Base-by-base conservation (phyloP, 2,113 vertebrate species). In the Panthera uncia region DNA sequence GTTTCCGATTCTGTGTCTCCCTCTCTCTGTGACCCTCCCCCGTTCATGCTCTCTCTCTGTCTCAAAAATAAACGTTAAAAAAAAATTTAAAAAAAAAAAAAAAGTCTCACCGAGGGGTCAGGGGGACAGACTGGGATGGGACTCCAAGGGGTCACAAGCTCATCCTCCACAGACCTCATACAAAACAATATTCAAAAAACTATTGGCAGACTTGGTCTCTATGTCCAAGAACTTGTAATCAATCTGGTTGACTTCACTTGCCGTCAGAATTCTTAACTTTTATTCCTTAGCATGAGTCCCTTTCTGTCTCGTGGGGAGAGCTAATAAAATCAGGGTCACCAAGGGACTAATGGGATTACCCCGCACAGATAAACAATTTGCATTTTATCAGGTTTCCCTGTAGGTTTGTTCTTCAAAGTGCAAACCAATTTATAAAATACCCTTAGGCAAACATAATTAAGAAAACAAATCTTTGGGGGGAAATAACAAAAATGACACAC, bases 361-460 rank as follows among this genome's bases (percentile, higher is more conserved):
- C 65, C 38, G 52, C 76, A 88, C 33, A 36, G 31, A 94, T 91
- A 79, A 95, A 61, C 68, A 74, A 86, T 87, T 74, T 87, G 13
- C 38, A 79, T 83, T 91, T 92, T 93, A 45, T 94, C 65, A 57
- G 33, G 45, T 45, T 84, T 76, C 52, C 68, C 52, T 88, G 65
- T 79, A 61, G 74, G 13, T 90, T 78, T 90, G 86, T 79, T 73
- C 85, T 91, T 33, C 27, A 36, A 93, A 91, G 93, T 52, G 52
- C 89, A 96, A 94, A 78, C 57, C 69, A 76, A 82, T 78, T 93
- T 97, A 48, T 83, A 68, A 85, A 92, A 81, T 38, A 57, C 52
- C 52, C 66, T 71, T 74, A 92, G 73, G 50, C 85, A 92, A 97
- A 92, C n/a, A 73, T 71, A 65, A 94, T 89, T 65, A 92, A 92